Evolutionary conservation across 1,140 invertebrate species (phyloP).

Genomic region (Laupala kohalensis): DNA sequence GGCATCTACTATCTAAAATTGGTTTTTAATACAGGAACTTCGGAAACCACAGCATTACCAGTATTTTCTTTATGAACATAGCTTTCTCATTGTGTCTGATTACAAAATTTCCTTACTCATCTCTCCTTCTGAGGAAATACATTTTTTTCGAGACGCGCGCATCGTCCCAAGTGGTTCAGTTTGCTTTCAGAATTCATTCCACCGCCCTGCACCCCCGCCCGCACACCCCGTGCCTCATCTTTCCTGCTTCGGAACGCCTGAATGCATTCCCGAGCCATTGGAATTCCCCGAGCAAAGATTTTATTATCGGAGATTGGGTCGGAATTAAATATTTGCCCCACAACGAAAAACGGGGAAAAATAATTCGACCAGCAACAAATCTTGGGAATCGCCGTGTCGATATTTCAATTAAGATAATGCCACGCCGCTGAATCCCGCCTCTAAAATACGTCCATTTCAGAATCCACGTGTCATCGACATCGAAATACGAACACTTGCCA

Average conservation of each 20-base stretch:
- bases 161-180: no score
- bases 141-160: no score
- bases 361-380: background rate
- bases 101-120: no score
- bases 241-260: no score
- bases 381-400: background rate
- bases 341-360: background rate
- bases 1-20: no score
- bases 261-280: background rate
- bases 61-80: no score
- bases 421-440: background rate
- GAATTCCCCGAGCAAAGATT: background rate
- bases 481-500: background rate
- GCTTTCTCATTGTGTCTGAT: no score
- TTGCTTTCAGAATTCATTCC: background rate
- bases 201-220: no score
- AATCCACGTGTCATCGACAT: background rate
- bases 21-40: no score
- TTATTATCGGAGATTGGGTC: background rate
- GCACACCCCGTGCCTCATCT: background rate
- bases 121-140: no score
- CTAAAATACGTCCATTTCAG: background rate
- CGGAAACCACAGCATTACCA: no score
- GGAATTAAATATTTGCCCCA: background rate
- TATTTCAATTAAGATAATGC: background rate